Evolutionary conservation across 2,797 vertebrate species (phyloP).

Genomic region (Tragopan temminckii): DNA sequence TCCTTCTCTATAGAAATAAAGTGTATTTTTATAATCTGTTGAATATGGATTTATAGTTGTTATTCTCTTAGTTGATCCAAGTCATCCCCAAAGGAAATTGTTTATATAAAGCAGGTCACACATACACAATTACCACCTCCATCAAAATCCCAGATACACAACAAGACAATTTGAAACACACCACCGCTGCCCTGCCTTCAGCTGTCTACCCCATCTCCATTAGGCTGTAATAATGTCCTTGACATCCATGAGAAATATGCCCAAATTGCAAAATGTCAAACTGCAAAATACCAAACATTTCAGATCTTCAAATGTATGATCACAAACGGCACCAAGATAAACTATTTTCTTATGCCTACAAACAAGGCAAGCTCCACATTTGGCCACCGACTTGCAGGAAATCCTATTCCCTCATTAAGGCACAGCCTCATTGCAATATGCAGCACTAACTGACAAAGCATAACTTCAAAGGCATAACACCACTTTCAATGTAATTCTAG

Average conservation of each 20-base stretch:
- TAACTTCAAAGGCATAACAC: not conserved
- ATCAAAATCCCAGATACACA: not conserved
- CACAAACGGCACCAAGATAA: not conserved
- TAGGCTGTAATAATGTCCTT: rapidly evolving
- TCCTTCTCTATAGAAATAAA: not conserved
- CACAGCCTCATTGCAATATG: rapidly evolving
- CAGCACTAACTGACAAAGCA: not conserved
- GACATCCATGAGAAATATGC: not conserved
- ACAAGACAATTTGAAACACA: not conserved
- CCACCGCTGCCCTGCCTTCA: not conserved
- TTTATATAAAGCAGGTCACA: not conserved
- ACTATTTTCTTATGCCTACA: not conserved
- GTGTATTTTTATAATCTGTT: not conserved
- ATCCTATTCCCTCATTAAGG: not conserved
- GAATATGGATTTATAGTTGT: not conserved
- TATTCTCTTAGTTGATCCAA: not conserved
- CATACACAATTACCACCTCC: not conserved
- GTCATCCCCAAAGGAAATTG: not conserved
- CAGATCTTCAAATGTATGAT: not conserved
- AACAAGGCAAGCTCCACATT: not conserved
- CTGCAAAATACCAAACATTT: not conserved
- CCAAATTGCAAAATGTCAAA: not conserved
- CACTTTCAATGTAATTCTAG: not conserved
- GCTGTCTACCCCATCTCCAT: not conserved
- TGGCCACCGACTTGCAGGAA: not conserved